phyloP scores from a whole-genome alignment of 2,888 invertebrate genomes.

The Miltochrista miniata region DNA sequence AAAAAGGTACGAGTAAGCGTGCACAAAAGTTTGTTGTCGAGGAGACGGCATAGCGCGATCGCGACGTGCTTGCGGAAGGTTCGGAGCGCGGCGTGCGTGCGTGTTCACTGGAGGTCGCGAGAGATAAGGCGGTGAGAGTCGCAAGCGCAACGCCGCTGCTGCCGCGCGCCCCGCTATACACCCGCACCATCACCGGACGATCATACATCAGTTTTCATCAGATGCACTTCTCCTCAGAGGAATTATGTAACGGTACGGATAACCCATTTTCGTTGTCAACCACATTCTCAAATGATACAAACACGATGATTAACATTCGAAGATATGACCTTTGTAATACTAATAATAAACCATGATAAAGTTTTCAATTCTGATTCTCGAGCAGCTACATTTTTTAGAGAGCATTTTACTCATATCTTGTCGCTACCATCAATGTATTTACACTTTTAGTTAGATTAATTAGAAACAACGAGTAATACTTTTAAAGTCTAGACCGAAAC shows the following conservation, averaged over 20 bases:
- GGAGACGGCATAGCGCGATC: constrained; percentile 72
- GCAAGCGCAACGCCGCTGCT: constrained; percentile 68
- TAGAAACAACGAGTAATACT: constrained; percentile 30
- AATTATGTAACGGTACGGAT: constrained; percentile 77
- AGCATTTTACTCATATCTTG: too few relatives aligned
- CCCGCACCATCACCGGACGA: constrained; percentile 65
- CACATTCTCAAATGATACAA: constrained; percentile 22
- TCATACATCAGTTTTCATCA: constrained; percentile 73
- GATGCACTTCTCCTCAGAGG: constrained; percentile 65
- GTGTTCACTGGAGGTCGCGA: constrained; percentile 82
- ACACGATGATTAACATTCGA: constrained; percentile 11
- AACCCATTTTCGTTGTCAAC: constrained; percentile 59
- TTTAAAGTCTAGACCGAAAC: constrained; percentile 53
- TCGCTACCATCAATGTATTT: constrained; percentile 6
- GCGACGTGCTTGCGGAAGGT: constrained; percentile 54
- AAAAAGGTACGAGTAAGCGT: constrained; percentile 59
- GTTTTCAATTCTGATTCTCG: too few relatives aligned
- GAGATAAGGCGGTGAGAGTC: constrained; percentile 83
- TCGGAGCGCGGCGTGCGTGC: constrained; percentile 72
- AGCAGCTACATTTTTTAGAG: too few relatives aligned
- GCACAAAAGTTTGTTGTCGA: constrained; percentile 65
- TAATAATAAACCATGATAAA: background rate
- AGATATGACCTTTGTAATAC: background rate
- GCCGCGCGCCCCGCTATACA: constrained; percentile 62
- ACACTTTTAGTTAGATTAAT: too few relatives aligned